Percentiles rank a stretch among this genome's conserved stretches.
Conservation (phyloP, 2,888 invertebrate species). For the Drosophila anomalipes region DNA sequence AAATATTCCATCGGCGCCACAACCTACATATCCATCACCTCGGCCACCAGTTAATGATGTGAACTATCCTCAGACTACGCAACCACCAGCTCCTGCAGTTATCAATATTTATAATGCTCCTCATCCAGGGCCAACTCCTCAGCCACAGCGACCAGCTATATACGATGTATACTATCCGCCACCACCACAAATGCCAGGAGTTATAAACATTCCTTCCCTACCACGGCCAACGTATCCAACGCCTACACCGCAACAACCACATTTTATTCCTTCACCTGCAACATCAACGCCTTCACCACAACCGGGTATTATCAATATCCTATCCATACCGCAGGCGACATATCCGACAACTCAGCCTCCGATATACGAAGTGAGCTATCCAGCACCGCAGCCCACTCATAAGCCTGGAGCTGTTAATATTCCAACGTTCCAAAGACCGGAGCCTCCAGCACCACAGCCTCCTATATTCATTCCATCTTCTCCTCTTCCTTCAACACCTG, state of each 20-base stretch:
- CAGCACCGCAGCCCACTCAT: conserved; percentile 22
- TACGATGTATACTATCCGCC: conserved; percentile 60
- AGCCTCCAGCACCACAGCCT: conserved; percentile 14
- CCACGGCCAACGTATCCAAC: conserved; percentile 34
- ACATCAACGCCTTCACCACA: conserved; percentile 20
- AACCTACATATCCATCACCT: conserved; percentile 61
- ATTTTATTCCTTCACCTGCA: conserved; percentile 26
- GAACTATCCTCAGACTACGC: conserved; percentile 19
- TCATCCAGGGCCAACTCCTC: conserved; percentile 19
- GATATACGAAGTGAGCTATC: conserved; percentile 55
- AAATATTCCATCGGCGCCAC: conserved; percentile 36
- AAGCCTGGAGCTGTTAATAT: conserved; percentile 43
- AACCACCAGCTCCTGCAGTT: conserved; percentile 23
- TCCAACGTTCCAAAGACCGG: conserved; percentile 24
- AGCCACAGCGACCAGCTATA: conserved; percentile 33
- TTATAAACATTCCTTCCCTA: conserved; percentile 55
- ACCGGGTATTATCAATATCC: conserved; percentile 47
- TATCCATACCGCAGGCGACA: conserved; percentile 23
- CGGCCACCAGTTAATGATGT: conserved; percentile 7
- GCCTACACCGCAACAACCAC: conserved; percentile 24
- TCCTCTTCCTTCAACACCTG: conserved; percentile 6
- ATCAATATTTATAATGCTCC: conserved; percentile 27
- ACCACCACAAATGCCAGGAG: conserved; percentile 66
- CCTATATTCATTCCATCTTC: conserved; percentile 21
- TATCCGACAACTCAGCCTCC: conserved; percentile 30